Conservation (phyloP, 2,113 vertebrate genomes). For the Cebidichthys violaceus region DNA sequence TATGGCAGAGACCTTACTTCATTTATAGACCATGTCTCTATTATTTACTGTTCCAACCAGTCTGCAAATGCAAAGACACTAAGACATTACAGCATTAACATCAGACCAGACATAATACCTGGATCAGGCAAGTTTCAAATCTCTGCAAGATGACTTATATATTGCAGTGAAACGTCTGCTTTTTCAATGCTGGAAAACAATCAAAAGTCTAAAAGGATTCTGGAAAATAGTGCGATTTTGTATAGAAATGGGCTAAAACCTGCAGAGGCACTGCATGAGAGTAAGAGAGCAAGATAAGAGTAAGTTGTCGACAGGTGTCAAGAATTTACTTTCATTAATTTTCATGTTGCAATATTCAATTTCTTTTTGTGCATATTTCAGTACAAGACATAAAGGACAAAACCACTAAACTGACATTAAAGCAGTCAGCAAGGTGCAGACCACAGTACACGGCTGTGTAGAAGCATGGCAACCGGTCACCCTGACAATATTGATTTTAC, state of each 20-base stretch:
- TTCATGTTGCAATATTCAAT: no score
- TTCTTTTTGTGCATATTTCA: no score
- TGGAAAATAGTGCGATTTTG: not conserved
- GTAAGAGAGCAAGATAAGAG: no score
- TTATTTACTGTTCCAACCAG: not conserved
- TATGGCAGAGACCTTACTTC: not conserved
- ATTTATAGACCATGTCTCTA: not conserved
- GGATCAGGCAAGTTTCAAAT: not conserved
- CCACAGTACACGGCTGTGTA: no score
- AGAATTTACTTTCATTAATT: no score
- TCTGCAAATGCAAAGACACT: constrained; percentile 3
- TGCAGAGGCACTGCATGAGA: not conserved
- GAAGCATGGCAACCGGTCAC: no score
- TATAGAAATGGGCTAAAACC: not conserved
- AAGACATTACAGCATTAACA: not conserved
- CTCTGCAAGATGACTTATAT: not conserved
- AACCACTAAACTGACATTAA: no score
- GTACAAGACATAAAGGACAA: no score
- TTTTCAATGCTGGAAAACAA: not conserved
- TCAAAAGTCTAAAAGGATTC: not conserved
- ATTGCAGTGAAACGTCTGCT: not conserved
- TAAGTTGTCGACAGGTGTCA: no score
- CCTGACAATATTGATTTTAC: no score
- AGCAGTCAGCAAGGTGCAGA: no score
- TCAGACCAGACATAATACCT: not conserved